Evolutionary conservation across 2,113 vertebrate genomes (phyloP), one percentile per base, ranked within the genome.

Genomic region (Miniopterus natalensis): DNA sequence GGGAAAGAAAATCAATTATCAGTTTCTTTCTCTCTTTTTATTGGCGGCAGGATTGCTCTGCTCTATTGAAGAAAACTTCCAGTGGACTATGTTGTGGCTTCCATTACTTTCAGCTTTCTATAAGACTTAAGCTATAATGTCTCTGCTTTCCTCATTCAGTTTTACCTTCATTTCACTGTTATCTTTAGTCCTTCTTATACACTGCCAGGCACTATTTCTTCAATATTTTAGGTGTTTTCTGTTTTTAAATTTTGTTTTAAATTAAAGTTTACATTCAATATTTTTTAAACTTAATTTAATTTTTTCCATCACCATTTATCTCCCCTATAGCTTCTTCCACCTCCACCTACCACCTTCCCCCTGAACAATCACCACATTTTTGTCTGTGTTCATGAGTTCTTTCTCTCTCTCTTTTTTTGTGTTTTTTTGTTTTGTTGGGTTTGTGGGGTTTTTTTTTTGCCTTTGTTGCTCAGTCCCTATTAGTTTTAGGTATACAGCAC

Each of bases 1-100:
- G 92, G 36, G 42, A 79, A 95, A 93, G 86, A 90, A 95, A 90
- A 96, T 96, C 61, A 92, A 93, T 89, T 57, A 93, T 78, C 31
- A 53, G 49, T 78, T 97, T 75, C 63, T 90, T 94, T 92, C 85
- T n/a, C 65, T 90, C 75, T 96, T 94, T 83, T 57, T 63, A 25
- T 79, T 86, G 65, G 57, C 94, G 71, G 55, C 1, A 21, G 53
- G 49, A 66, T 31, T 80, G 29, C 42, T 90, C 42, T 88, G 47
- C 15, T 77, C 53, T 31, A 27, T 2, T 90, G 66, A 95, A 77
- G 85, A 90, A 86, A 80, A 1, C n/a, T 81, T 96, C 12, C 53
- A 59, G 42, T 88, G 55, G 47, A 55, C 88, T 73, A 17, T 77
- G 21, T 57, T 73, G 65, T 57, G 73, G 36, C 59, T 90, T 88